phyloP scores from a whole-genome alignment of 2,113 vertebrate genomes.

The Nothoprocta perdicaria region DNA sequence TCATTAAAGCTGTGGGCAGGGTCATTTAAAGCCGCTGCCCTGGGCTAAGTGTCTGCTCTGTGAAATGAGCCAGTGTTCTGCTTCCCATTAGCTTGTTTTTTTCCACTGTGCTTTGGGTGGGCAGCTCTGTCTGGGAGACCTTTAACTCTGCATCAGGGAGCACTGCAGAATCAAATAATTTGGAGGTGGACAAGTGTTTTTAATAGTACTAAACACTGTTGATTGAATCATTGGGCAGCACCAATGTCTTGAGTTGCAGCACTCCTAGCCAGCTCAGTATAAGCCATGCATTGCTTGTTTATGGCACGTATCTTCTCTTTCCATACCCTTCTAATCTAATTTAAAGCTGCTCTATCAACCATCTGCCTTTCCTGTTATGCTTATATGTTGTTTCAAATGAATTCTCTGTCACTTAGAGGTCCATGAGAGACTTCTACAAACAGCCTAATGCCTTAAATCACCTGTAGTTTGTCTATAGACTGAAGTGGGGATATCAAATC shows the following conservation, averaged over 20 bases:
- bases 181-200: conserved; percentile 1
- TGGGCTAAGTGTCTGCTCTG: conserved; percentile 52
- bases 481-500: neutral
- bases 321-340: neutral
- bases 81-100: conserved; percentile 53
- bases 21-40: conserved; percentile 61
- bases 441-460: neutral
- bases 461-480: neutral
- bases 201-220: conserved; percentile 1
- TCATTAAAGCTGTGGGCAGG: conserved; percentile 46
- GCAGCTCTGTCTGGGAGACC: conserved; percentile 38
- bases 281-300: neutral
- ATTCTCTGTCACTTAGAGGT: neutral
- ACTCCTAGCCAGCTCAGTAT: neutral
- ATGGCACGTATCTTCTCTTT: neutral
- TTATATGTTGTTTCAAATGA: neutral
- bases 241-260: neutral
- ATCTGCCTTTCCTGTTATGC: neutral
- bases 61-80: conserved; percentile 66
- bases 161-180: conserved; percentile 24
- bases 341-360: neutral
- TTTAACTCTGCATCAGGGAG: conserved; percentile 49
- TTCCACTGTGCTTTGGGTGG: conserved; percentile 39
- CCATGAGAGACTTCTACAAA: neutral
- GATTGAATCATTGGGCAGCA: neutral